phyloP scores from a whole-genome alignment of 2,113 vertebrate species.

The Chrysemys picta region DNA sequence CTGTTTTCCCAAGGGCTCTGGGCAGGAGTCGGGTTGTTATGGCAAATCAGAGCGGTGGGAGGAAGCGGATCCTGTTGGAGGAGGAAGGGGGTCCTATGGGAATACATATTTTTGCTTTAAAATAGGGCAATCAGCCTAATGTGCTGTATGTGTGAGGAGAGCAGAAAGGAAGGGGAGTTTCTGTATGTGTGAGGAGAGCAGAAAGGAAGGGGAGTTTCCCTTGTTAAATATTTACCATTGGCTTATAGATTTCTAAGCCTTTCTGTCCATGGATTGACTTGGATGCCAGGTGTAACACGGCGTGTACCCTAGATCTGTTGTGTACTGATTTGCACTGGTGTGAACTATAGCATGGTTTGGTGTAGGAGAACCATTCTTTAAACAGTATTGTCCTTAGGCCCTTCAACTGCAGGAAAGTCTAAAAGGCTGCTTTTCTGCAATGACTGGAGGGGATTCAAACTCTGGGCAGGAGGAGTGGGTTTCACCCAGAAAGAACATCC shows the following conservation, averaged over 20 bases:
- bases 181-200: not conserved
- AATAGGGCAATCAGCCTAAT: not conserved
- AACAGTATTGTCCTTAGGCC: not conserved
- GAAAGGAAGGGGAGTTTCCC: not conserved
- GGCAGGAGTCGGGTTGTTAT: not conserved
- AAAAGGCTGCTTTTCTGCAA: not conserved
- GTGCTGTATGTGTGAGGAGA: not conserved
- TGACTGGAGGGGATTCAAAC: not conserved
- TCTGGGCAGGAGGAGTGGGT: not conserved
- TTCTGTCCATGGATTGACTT: not conserved
- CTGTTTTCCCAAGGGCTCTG: not conserved
- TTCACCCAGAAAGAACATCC: not conserved
- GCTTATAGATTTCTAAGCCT: not conserved
- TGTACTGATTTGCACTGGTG: not conserved
- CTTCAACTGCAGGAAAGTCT: not conserved
- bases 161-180: not conserved
- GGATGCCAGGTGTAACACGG: not conserved
- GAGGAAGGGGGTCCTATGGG: not conserved
- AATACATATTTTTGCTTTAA: not conserved
- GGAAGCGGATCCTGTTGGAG: not conserved
- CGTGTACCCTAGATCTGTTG: not conserved
- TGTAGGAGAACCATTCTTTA: not conserved
- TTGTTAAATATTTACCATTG: not conserved
- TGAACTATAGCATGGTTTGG: rapidly evolving
- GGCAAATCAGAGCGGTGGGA: not conserved